Percentiles rank a stretch among this genome's conserved stretches.
phyloP scores from a whole-genome alignment of 2,888 invertebrate genomes.

The Dorcus parallelipipedus region DNA sequence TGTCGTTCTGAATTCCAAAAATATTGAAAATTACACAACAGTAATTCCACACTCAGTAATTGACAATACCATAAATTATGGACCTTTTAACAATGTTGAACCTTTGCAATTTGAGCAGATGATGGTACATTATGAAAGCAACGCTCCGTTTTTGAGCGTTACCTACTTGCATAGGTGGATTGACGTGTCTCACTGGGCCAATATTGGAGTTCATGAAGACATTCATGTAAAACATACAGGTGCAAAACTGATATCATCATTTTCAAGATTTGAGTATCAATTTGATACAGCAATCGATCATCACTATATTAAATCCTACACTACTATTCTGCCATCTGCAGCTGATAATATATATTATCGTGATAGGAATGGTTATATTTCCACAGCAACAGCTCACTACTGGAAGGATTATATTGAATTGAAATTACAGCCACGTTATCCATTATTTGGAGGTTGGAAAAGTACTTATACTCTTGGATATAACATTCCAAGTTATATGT shows the following conservation, averaged over 20 bases:
- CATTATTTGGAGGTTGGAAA: constrained; percentile 98
- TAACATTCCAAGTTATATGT: constrained; percentile 96
- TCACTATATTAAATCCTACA: constrained; percentile 88
- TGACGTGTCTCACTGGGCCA: constrained; percentile 99
- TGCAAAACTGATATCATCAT: constrained; percentile 87
- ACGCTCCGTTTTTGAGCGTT: constrained; percentile 91
- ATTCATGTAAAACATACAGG: constrained; percentile 91
- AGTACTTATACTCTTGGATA: constrained; percentile 91
- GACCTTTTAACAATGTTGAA: constrained; percentile 77
- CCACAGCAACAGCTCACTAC: constrained; percentile 88
- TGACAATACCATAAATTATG: constrained; percentile 80
- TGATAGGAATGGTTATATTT: constrained; percentile 98
- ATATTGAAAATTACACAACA: constrained; percentile 78
- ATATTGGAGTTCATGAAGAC: constrained; percentile 94
- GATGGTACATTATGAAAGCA: constrained; percentile 91
- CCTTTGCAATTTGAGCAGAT: constrained; percentile 61
- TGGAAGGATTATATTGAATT: constrained; percentile 91
- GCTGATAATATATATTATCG: constrained; percentile 96
- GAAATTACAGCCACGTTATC: constrained; percentile 94
- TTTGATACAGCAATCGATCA: constrained; percentile 84
- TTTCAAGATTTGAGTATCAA: constrained; percentile 97
- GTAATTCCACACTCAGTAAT: constrained; percentile 74
- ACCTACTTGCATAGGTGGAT: constrained; percentile 80
- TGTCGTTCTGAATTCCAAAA: constrained; percentile 72
- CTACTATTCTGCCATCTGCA: constrained; percentile 79